Percentiles rank a stretch among this genome's conserved stretches.
Conservation (phyloP, 2,797 vertebrate genomes). For the Nannoperca australis region DNA sequence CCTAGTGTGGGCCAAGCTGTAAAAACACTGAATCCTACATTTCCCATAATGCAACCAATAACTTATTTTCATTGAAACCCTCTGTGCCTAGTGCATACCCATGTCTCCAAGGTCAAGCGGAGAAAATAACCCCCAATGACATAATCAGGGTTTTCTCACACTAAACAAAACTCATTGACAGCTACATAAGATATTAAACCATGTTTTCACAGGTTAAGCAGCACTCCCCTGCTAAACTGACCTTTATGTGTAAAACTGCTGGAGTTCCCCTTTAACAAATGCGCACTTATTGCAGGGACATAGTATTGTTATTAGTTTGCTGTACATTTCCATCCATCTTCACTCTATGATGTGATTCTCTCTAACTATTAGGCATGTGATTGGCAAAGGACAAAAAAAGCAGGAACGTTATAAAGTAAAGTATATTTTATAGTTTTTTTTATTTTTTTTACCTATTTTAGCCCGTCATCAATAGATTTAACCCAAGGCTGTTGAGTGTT, state of each 20-base stretch:
- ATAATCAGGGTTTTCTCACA: not conserved
- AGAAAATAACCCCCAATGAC: not conserved
- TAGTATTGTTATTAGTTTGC: not conserved
- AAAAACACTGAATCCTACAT: not conserved
- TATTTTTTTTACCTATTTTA: too few species aligned
- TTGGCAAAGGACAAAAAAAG: too few species aligned
- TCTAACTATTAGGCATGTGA: too few species aligned
- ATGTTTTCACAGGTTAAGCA: not conserved
- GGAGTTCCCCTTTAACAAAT: slow-evolving; percentile 22
- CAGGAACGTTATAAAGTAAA: too few species aligned
- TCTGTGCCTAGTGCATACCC: not conserved
- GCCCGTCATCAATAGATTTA: too few species aligned
- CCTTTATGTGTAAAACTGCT: slow-evolving; percentile 7
- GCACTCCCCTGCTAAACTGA: not conserved
- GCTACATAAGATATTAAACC: not conserved
- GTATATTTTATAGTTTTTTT: too few species aligned
- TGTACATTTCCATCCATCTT: not conserved
- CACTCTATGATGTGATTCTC: too few species aligned
- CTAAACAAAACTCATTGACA: not conserved
- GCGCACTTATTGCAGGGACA: not conserved
- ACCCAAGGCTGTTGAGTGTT: too few species aligned
- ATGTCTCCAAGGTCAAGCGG: not conserved
- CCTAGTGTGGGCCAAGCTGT: not conserved
- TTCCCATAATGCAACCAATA: not conserved
- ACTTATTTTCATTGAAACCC: not conserved